Percentiles rank a stretch among this genome's conserved stretches.
Evolutionary conservation across 2,113 vertebrate species (phyloP).

Genomic region (Alaudala cheleensis): DNA sequence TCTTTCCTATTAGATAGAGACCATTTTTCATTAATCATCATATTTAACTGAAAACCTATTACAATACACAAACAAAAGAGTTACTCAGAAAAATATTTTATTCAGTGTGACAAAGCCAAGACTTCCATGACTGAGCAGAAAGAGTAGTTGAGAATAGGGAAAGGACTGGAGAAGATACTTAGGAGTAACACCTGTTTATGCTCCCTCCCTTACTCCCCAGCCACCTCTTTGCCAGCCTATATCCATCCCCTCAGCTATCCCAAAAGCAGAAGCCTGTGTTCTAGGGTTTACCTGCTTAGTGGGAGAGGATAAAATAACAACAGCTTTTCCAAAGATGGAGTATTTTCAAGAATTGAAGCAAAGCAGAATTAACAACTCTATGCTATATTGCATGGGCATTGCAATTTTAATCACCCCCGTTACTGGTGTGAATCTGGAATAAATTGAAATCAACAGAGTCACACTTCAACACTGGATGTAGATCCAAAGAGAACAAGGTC

Average conservation of each 20-base stretch:
- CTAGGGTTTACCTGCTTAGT: not conserved
- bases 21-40: not conserved
- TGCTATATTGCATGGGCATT: not conserved
- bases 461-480: fast-evolving
- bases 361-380: not conserved
- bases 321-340: not conserved
- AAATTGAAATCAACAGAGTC: not conserved
- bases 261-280: not conserved
- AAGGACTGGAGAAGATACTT: not conserved
- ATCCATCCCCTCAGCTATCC: not conserved
- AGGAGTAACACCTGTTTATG: not conserved
- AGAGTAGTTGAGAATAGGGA: not conserved
- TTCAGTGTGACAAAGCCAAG: not conserved
- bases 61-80: not conserved
- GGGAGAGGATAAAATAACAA: not conserved
- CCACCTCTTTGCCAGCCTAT: not conserved
- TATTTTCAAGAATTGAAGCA: not conserved
- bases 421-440: not conserved
- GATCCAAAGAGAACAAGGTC: not conserved
- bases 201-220: not conserved
- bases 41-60: not conserved
- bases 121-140: not conserved
- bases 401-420: not conserved
- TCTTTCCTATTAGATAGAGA: not conserved
- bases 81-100: not conserved